These are phyloP conservation scores for Rhagonycha fulva DNA, from an alignment of 2,888 invertebrate species.

Conservation along the genomic window DNA sequence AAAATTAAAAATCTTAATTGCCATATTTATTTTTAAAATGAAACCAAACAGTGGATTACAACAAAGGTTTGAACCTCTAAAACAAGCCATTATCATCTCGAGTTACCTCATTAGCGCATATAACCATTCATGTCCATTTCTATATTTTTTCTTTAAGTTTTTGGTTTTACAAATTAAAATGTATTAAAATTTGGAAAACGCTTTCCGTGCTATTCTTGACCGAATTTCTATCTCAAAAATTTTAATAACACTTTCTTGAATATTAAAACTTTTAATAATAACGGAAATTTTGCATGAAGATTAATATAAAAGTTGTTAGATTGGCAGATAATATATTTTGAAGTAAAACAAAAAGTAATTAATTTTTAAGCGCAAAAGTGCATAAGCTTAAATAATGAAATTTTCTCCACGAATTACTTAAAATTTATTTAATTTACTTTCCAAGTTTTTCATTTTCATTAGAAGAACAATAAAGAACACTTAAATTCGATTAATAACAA, in stretches of 20 bases:
- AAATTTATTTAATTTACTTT: not conserved
- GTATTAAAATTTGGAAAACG: not conserved
- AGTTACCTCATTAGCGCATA: not conserved
- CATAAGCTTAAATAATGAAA: not conserved
- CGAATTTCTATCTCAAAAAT: not conserved
- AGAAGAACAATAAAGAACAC: not conserved
- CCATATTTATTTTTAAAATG: not conserved
- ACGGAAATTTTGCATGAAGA: not conserved
- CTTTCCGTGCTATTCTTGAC: not conserved
- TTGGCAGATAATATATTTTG: not conserved
- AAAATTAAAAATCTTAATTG: not conserved
- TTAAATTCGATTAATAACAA: not conserved
- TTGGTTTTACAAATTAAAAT: not conserved
- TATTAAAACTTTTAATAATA: not conserved
- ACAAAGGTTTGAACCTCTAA: not conserved
- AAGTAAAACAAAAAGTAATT: not conserved
- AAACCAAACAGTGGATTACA: not conserved
- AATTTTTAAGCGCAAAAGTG: not conserved
- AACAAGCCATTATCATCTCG: not conserved
- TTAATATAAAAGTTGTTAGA: not conserved
- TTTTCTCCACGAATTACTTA: not conserved
- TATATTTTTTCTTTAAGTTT: not conserved
- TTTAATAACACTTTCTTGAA: not conserved
- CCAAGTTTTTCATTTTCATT: not conserved
- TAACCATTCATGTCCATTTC: not conserved